A percentile compares a stretch with the other conserved stretches of the same genome.
Conservation (phyloP, 2,113 vertebrate genomes). For the Odobenus rosmarus region DNA sequence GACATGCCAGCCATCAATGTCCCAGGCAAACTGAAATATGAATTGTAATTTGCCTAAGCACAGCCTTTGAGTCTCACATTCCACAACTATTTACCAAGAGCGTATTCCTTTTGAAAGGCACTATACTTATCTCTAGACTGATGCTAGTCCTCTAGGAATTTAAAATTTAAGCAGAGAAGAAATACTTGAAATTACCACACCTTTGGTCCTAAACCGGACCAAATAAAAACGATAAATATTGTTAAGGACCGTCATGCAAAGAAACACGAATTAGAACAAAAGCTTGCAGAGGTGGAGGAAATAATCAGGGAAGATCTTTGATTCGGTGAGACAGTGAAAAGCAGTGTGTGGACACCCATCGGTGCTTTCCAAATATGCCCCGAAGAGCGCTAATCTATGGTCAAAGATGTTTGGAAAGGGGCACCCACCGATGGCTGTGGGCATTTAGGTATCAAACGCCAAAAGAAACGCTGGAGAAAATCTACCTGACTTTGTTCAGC, state of each 20-base stretch:
- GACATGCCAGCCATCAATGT: background rate
- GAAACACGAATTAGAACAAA: background rate
- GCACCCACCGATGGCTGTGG: rapidly evolving
- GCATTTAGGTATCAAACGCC: background rate
- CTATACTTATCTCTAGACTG: background rate
- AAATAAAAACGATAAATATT: background rate
- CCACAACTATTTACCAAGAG: background rate
- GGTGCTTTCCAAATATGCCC: background rate
- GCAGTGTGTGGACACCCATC: too few relatives aligned
- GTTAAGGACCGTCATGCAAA: background rate
- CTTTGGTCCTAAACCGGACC: too few relatives aligned
- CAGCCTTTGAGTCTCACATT: background rate
- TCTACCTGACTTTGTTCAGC: background rate
- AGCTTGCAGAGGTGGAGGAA: background rate
- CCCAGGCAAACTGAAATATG: background rate
- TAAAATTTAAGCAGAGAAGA: background rate
- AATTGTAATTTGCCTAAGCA: background rate
- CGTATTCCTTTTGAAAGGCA: background rate
- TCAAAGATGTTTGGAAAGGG: background rate
- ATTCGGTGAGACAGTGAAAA: background rate
- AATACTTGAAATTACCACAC: background rate
- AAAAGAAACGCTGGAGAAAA: background rate
- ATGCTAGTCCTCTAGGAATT: background rate
- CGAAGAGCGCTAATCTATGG: background rate
- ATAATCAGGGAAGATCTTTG: background rate